Base-by-base conservation (phyloP, 1,140 invertebrate species). In the Amphibalanus amphitrite region DNA sequence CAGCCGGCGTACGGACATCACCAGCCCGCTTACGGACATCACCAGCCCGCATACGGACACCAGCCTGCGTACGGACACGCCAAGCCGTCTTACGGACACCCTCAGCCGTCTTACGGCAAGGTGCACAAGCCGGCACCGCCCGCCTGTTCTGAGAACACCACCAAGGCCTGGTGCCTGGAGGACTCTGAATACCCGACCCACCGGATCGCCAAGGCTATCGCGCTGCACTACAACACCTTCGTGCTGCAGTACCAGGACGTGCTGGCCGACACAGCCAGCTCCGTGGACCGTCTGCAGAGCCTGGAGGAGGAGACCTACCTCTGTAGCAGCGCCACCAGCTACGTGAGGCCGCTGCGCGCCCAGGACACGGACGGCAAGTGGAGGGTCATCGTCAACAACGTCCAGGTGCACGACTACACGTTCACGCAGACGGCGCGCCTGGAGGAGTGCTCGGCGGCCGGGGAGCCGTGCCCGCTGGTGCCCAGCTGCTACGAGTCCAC, bases 371-470 rank as follows among this genome's bases (percentile, higher is more conserved):
- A 78, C n/a, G 77, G 77, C 1, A 75, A 76, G 73, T 79, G 78
- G 78, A 73, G 75, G 33, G 73, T 78, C 71, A 73, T 79, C n/a
- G 75, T 79, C 68, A 78, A 77, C 73, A 70, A 76, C 69, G 74
- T 79, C 1, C 73, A 79, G 20, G 75, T 73, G n/a, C 70, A 77
- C 65, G 76, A 77, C 47, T 70, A 77, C 59, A 76, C 76, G 17
- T 75, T 74, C 68, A 75, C 73, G 29, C 78, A 79, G 74, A 75
- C 77, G 23, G 73, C 74, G 25, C 74, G 77, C 17, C 69, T 78
- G 13, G 78, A 79, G 69, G 74, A 76, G 69, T 79, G 78, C 71
- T 69, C 69, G 65, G 73, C 72, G 28, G 29, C 72, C 6, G 75
- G 74, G 4, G 69, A 72, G 23, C 71, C 74, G 40, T 78, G 77